Evolutionary conservation across 2,888 invertebrate genomes (phyloP).

Genomic region (Nomada fabriciana): DNA sequence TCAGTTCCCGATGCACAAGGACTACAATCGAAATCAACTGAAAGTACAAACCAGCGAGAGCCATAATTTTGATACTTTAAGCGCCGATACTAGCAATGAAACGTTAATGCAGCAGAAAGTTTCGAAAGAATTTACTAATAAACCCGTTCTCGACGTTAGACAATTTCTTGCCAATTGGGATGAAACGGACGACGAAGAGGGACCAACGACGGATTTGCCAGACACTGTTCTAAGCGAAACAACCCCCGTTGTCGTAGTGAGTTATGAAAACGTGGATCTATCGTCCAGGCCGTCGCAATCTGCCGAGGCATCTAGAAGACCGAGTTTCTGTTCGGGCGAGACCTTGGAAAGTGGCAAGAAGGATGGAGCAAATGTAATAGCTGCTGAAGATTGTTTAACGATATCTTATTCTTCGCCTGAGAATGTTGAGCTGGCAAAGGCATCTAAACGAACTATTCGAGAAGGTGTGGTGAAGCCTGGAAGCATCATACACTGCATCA

Average conservation of each 20-base stretch:
- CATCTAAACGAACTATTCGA: slow-evolving; percentile 37
- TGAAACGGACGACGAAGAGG: slow-evolving; percentile 82
- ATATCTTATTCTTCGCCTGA: slow-evolving; percentile 60
- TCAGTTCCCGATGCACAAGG: slow-evolving; percentile 56
- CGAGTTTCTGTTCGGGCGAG: slow-evolving; percentile 24
- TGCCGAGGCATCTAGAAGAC: slow-evolving; percentile 34
- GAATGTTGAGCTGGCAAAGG: slow-evolving; percentile 39
- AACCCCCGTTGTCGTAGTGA: slow-evolving; percentile 73
- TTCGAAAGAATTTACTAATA: slow-evolving; percentile 72
- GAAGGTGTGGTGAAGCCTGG: slow-evolving; percentile 71
- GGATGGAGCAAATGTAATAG: slow-evolving; percentile 20
- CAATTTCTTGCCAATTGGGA: slow-evolving; percentile 84
- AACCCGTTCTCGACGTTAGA: slow-evolving; percentile 82
- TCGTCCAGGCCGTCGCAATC: slow-evolving; percentile 57
- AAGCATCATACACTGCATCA: slow-evolving; percentile 78
- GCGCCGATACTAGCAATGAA: slow-evolving; percentile 38
- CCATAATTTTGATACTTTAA: slow-evolving; percentile 53
- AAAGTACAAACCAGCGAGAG: slow-evolving; percentile 42
- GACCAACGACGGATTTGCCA: slow-evolving; percentile 67
- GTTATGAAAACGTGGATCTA: slow-evolving; percentile 73
- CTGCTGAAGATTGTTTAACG: slow-evolving; percentile 56
- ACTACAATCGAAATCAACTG: slow-evolving; percentile 52
- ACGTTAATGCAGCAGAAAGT: slow-evolving; percentile 57
- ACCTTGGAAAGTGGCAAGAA: slow-evolving; percentile 39
- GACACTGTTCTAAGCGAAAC: slow-evolving; percentile 69